Percentiles rank a stretch among this genome's conserved stretches.
phyloP scores from a whole-genome alignment of 2,113 vertebrate species.

The Myiozetetes cayanensis region DNA sequence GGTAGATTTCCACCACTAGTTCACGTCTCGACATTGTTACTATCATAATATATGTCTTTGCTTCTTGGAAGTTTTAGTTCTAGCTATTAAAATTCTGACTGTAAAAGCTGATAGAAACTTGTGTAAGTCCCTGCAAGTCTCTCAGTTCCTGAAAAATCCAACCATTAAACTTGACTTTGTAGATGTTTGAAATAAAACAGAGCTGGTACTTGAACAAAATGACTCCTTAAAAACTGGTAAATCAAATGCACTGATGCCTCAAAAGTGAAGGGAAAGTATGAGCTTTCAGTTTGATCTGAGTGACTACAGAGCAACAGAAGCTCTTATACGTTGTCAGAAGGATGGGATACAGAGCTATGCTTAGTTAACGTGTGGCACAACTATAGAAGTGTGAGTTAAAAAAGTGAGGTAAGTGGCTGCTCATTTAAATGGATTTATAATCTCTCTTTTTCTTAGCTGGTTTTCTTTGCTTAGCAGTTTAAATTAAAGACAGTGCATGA shows the following conservation, averaged over 20 bases:
- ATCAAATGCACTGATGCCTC: background rate
- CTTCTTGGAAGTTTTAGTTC: background rate
- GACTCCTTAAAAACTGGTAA: background rate
- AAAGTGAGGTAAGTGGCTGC: background rate
- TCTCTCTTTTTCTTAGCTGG: background rate
- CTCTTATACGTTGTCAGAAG: background rate
- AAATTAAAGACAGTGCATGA: background rate
- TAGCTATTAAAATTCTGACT: background rate
- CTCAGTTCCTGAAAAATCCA: background rate
- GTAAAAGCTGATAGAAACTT: background rate
- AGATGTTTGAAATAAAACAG: background rate
- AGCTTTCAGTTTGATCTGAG: background rate
- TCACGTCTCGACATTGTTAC: background rate
- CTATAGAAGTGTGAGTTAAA: background rate
- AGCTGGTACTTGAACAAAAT: background rate
- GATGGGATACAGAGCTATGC: background rate
- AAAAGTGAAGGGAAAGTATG: background rate
- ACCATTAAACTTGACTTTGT: background rate
- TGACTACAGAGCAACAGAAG: background rate
- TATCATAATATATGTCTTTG: background rate
- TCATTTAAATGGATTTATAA: background rate
- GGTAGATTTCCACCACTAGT: background rate
- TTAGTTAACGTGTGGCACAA: background rate
- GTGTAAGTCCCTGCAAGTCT: accelerated
- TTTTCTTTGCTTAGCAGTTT: background rate